phyloP scores from a whole-genome alignment of 1,140 invertebrate species.

The Aphidius ervi region DNA sequence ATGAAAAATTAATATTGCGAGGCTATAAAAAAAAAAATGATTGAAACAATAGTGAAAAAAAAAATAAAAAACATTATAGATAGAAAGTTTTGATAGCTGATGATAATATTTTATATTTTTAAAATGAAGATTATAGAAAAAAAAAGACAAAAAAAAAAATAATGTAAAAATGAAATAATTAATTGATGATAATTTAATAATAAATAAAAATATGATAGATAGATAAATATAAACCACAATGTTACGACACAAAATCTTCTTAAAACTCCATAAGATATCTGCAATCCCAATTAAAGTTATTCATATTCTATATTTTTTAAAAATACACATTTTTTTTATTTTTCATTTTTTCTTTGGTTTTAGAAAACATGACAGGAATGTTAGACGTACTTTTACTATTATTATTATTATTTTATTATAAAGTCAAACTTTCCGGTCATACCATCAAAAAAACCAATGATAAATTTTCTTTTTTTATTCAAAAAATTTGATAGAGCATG shows the following conservation, averaged over 20 bases:
- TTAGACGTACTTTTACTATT: constrained; percentile 45
- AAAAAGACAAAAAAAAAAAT: constrained; percentile 3
- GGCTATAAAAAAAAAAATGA: constrained; percentile 11
- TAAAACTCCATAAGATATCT: constrained; percentile 44
- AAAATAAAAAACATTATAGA: constrained; percentile 10
- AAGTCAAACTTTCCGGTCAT: constrained; percentile 10
- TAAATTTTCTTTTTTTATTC: background rate
- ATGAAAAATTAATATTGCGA: constrained; percentile 24
- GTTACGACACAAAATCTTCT: constrained; percentile 38
- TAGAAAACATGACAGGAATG: constrained; percentile 43
- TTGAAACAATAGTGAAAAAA: constrained; percentile 13
- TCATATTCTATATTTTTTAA: no score
- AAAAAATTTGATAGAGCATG: background rate
- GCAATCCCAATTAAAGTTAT: constrained; percentile 44
- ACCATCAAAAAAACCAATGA: background rate
- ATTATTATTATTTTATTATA: background rate
- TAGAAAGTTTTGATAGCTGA: background rate
- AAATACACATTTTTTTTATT: constrained; percentile 1
- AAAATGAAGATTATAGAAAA: background rate
- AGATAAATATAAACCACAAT: constrained; percentile 27
- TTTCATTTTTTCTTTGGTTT: constrained; percentile 22
- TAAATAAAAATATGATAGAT: constrained; percentile 3
- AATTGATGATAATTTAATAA: no score
- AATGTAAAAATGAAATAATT: constrained; percentile 12
- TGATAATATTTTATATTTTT: background rate